These are phyloP conservation scores for Argya squamiceps DNA, from an alignment of 2,797 vertebrate genomes.

Conservation along the genomic window DNA sequence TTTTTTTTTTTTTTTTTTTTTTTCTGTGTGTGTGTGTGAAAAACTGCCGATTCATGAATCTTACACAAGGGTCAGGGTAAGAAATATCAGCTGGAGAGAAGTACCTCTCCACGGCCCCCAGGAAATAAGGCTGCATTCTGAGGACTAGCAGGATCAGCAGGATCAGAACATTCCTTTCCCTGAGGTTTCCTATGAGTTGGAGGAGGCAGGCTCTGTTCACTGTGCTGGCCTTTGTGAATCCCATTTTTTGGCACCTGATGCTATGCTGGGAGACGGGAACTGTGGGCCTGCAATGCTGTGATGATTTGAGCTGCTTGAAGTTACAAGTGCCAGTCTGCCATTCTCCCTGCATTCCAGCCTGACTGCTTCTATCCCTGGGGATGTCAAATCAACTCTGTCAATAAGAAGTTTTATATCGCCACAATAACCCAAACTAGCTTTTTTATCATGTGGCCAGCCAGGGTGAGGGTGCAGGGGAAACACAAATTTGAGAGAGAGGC, in stretches of 20 bases:
- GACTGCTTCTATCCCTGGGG: background rate
- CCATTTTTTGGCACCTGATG: background rate
- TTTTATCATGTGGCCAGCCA: background rate
- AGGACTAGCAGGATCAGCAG: background rate
- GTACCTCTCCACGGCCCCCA: rapidly evolving
- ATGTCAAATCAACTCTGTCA: background rate
- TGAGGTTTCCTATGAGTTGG: background rate
- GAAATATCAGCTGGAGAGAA: background rate
- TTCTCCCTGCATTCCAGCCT: background rate
- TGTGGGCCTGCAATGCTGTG: rapidly evolving
- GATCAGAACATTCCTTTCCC: background rate
- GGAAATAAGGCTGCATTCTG: background rate
- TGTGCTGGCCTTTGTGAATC: background rate
- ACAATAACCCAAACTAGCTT: background rate
- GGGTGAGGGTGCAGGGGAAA: background rate
- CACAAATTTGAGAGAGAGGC: rapidly evolving
- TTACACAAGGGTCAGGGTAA: background rate
- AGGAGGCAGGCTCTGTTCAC: background rate
- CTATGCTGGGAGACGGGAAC: background rate
- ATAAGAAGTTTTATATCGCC: background rate
- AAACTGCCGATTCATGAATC: background rate
- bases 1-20: no score
- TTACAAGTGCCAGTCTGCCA: background rate
- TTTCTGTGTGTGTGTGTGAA: background rate
- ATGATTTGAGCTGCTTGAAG: background rate